Evolutionary conservation across 2,113 vertebrate species (phyloP), one percentile per base, ranked within the genome.

Genomic region (Equus quagga): DNA sequence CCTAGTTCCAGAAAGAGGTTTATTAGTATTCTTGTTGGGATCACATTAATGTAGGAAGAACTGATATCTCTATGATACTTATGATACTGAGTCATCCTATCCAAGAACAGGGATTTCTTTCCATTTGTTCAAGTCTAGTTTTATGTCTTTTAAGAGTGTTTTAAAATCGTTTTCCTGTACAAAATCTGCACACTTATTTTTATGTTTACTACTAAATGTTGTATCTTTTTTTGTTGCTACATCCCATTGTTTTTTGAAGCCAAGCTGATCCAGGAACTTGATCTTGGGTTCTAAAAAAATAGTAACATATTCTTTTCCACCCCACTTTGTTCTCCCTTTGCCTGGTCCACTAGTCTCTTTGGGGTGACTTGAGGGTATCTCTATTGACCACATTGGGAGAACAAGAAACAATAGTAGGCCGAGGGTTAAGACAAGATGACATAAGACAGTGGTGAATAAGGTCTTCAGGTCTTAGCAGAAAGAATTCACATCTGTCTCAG

Each of bases 401-500:
- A 60, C 8, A 88, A 82, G 17, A 93, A 69, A 56, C 19, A 78
- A 49, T 12, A 44, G 56, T n/a, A 82, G 67, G 72, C 58, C 84
- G 88, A 79, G 19, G 33, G 44, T 93, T 84, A 84, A 95, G 67
- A 94, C 51, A 92, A 90, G 60, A 80, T 70, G 78, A 89, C 88
- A 86, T 64, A 93, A 96, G 73, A 96, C 91, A 97, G 78, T 51
- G 44, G 96, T 62, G 33, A 96, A 58, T 64, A 93, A 64, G 56
- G 41, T 56, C 89, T 93, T 87, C 26, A 15, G 86, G 75, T 88
- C 75, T 96, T 56, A 80, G 19, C 51, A 76, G 69, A 95, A 92
- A 90, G 78, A 91, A 93, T 93, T 85, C 91, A 54, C 75, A 90
- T 93, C 54, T 86, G 69, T 91, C 93, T 76, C 33, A 51, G 82